A percentile compares a stretch with the other conserved stretches of the same genome.
phyloP scores from a whole-genome alignment of 2,888 invertebrate species.

The Trypoxylon attenuatum region DNA sequence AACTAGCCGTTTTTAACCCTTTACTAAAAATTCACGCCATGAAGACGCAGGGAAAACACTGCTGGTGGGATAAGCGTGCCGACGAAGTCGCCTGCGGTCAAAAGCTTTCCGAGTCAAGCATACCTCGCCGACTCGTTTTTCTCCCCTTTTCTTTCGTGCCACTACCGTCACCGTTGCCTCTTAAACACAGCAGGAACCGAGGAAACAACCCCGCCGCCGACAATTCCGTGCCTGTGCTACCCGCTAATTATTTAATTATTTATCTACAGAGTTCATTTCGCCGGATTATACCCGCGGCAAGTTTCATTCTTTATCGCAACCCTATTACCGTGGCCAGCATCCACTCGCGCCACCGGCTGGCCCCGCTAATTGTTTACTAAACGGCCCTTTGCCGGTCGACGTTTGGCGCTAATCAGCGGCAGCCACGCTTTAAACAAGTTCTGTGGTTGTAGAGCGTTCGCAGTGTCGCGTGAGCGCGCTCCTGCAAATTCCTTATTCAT shows the following conservation, averaged over 20 bases:
- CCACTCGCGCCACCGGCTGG: conserved; percentile 40
- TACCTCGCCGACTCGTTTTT: conserved; percentile 40
- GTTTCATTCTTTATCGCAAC: conserved; percentile 64
- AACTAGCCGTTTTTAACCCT: conserved; percentile 49
- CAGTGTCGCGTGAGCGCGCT: conserved; percentile 18
- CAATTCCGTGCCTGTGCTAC: conserved; percentile 20
- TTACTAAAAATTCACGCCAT: conserved; percentile 49
- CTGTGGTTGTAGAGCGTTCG: no score
- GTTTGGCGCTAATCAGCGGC: conserved; percentile 43
- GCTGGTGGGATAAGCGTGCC: conserved; percentile 21
- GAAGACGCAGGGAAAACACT: conserved; percentile 35
- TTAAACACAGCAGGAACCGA: conserved; percentile 41
- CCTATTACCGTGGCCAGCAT: conserved; percentile 46
- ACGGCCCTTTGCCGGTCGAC: conserved; percentile 45
- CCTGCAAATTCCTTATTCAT: conserved; percentile 33
- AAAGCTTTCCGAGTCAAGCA: conserved; percentile 29
- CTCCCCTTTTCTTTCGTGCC: conserved; percentile 49
- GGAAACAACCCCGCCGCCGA: conserved; percentile 39
- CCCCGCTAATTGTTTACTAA: conserved; percentile 65
- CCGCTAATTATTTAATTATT: conserved; percentile 69
- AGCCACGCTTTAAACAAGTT: conserved; percentile 43
- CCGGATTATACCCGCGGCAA: conserved; percentile 54
- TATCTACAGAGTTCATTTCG: conserved; percentile 64
- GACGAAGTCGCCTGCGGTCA: conserved; percentile 25
- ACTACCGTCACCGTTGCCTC: conserved; percentile 42